Base-by-base conservation (phyloP, 2,888 invertebrate species). In the Calameuta pallipes region DNA sequence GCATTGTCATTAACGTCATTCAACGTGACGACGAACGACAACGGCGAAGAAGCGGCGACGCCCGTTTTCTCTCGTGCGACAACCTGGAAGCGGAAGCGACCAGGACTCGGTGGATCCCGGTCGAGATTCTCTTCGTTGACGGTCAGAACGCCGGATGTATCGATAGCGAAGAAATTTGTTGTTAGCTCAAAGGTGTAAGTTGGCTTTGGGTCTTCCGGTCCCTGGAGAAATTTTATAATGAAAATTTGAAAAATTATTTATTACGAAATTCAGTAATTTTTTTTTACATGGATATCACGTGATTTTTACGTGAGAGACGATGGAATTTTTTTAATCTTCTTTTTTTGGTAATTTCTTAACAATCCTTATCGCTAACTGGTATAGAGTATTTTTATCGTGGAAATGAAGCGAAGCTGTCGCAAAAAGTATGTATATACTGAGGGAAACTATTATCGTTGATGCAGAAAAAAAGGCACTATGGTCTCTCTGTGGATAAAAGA, bases 1-100 rank as follows among this genome's bases (percentile, higher is more conserved):
- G 97, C 94, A 90, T 98, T 98, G 89, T 98, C 98, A 89, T 98
- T 98, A 75, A 96, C 95, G 90, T 98, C 97, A 80, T 95, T 93
- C 79, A 97, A 91, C 73, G 94, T 93, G 0, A 98, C 97, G 0
- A 95, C 94, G 70, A 98, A 90, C 0, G 96, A 96, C 31, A 96
- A 92, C 0, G 98, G 98, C 9, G 97, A 95, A 81, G 97, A 97
- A 2, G 97, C 97, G 0, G 96, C 96, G 36, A 93, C 93, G 0
- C 96, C 96, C 75, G 94, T 94, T 76, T 94, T 95, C 92, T 98
- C 97, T 4, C 97, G 93, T 0, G 97, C 97, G 9, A 97, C 97
- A 75, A 97, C 95, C 93, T 98, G 98, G 90, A 98, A 97, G 86
- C 96, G 95, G 88, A 96, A 97, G 88, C 95, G 95, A 35, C 96